Percentiles rank a stretch among this genome's conserved stretches.
phyloP scores from a whole-genome alignment of 2,888 invertebrate genomes.

The Pollenia griseotomentosa region DNA sequence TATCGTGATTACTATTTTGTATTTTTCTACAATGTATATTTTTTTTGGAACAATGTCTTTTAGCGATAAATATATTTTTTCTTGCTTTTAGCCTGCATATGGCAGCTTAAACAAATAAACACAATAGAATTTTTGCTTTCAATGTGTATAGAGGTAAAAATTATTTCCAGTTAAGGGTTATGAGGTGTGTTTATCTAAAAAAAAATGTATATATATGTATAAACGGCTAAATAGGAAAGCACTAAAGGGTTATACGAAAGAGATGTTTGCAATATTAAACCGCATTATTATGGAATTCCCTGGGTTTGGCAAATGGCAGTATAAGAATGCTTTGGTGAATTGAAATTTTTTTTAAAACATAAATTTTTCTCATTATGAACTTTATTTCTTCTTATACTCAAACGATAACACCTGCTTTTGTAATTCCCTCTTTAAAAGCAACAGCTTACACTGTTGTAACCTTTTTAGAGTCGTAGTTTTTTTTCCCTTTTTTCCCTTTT shows the following conservation, averaged over 20 bases:
- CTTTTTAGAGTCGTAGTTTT: not conserved
- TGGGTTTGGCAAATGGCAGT: too few relatives aligned
- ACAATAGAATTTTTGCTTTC: slow-evolving; percentile 3
- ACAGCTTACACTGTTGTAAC: slow-evolving; percentile 9
- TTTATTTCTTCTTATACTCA: too few relatives aligned
- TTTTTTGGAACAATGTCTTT: slow-evolving; percentile 19
- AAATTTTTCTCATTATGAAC: too few relatives aligned
- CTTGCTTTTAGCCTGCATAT: slow-evolving; percentile 5
- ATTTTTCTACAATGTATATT: not conserved
- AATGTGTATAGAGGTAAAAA: slow-evolving; percentile 2
- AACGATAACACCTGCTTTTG: not conserved
- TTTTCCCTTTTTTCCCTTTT: too few relatives aligned
- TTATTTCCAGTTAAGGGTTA: not conserved
- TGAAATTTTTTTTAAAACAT: too few relatives aligned
- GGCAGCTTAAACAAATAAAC: slow-evolving; percentile 5
- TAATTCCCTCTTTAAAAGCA: slow-evolving; percentile 10
- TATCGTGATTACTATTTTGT: not conserved
- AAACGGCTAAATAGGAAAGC: too few relatives aligned
- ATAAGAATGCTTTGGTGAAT: too few relatives aligned
- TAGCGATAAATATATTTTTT: slow-evolving; percentile 18
- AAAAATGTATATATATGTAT: too few relatives aligned
- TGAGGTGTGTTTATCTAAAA: too few relatives aligned
- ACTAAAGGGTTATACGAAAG: too few relatives aligned
- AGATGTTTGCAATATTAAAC: too few relatives aligned
- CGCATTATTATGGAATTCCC: too few relatives aligned